Evolutionary conservation across 2,888 invertebrate genomes (phyloP).

Genomic region (Pammene fasciana): DNA sequence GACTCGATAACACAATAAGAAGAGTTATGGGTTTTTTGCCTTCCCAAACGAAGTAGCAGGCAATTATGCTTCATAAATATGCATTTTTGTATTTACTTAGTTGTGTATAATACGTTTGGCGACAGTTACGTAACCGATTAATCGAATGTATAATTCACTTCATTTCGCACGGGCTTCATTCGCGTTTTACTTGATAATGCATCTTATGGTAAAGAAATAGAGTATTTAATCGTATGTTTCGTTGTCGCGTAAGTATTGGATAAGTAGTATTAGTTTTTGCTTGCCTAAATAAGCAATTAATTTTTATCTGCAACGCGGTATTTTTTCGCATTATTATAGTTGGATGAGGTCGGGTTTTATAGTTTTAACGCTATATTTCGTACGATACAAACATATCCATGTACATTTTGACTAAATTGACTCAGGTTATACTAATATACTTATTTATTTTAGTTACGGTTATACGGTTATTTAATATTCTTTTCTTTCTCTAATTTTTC

Average conservation of each 20-base stretch:
- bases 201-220: background rate
- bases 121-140: conserved; percentile 28
- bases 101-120: conserved; percentile 29
- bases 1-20: background rate
- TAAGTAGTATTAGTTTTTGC: background rate
- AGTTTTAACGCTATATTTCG: background rate
- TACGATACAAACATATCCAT: too few species aligned
- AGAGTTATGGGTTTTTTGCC: background rate
- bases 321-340: conserved; percentile 16
- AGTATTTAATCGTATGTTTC: conserved; percentile 7
- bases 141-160: conserved; percentile 35
- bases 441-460: background rate
- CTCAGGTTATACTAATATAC: background rate
- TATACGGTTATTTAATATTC: background rate
- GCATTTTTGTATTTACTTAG: conserved; percentile 30
- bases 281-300: conserved; percentile 15
- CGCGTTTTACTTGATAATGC: background rate
- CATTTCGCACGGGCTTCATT: conserved; percentile 13
- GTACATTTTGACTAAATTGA: too few species aligned
- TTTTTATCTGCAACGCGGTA: conserved; percentile 17
- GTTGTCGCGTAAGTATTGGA: background rate
- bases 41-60: background rate
- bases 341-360: conserved; percentile 11
- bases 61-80: conserved; percentile 34
- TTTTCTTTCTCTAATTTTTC: too few species aligned